These are phyloP conservation scores for Spodoptera picta DNA, from an alignment of 2,888 invertebrate genomes.

Conservation along the genomic window DNA sequence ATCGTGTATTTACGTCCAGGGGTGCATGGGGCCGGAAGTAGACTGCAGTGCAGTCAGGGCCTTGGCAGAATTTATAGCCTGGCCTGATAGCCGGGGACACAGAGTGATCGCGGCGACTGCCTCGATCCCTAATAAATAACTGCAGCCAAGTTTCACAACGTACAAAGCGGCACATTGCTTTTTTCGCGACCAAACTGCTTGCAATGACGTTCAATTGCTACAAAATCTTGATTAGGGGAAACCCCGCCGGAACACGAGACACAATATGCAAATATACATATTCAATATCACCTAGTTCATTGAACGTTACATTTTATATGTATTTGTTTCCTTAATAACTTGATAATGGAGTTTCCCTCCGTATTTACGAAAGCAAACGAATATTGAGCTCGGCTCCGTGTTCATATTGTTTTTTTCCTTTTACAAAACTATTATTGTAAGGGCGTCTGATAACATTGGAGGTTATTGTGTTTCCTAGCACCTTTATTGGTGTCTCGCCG, in stretches of 20 bases:
- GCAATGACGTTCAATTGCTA: conserved; percentile 55
- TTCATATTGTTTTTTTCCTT: conserved; percentile 42
- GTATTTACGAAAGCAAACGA: conserved; percentile 39
- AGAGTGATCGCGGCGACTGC: conserved; percentile 77
- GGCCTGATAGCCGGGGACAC: conserved; percentile 67
- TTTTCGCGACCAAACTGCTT: conserved; percentile 57
- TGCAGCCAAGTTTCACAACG: conserved; percentile 65
- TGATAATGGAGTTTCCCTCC: conserved; percentile 36
- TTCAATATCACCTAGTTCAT: conserved; percentile 26
- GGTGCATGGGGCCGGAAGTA: conserved; percentile 70
- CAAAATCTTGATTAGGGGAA: conserved; percentile 40
- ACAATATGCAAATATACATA: conserved; percentile 18
- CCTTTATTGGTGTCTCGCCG: conserved; percentile 26
- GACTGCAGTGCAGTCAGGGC: conserved; percentile 75
- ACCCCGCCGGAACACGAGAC: conserved; percentile 20
- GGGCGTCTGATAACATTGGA: conserved; percentile 41
- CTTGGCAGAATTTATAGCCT: conserved; percentile 74
- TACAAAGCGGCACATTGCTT: conserved; percentile 60
- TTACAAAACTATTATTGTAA: conserved; percentile 49
- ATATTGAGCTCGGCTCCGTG: conserved; percentile 25
- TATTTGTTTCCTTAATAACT: conserved; percentile 34
- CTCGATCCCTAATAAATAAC: conserved; percentile 82
- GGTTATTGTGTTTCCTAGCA: conserved; percentile 41
- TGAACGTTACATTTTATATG: conserved; percentile 37
- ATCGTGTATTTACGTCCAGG: conserved; percentile 72